A percentile compares a stretch with the other conserved stretches of the same genome.
phyloP scores from a whole-genome alignment of 2,888 invertebrate species.

The Drosophila paranaensis region DNA sequence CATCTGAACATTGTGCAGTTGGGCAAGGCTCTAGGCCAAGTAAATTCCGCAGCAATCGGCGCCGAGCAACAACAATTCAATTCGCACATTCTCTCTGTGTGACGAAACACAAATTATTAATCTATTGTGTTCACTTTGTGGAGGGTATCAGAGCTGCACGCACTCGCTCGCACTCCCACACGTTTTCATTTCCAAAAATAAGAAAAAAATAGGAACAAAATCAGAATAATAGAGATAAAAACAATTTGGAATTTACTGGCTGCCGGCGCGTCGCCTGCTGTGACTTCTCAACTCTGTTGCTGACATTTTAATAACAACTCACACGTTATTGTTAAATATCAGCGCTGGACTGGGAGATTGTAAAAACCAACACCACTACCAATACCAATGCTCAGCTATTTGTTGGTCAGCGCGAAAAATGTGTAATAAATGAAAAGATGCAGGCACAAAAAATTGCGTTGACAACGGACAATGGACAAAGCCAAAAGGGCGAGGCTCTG shows the following conservation, averaged over 20 bases:
- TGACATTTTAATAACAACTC: conserved; percentile 44
- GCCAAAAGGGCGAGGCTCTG: conserved; percentile 10
- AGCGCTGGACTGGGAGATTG: conserved; percentile 9
- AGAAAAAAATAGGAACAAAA: background rate
- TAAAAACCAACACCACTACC: conserved; percentile 11
- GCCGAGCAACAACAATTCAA: background rate
- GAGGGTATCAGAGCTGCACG: background rate
- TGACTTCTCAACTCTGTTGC: conserved; percentile 26
- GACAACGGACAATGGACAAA: conserved; percentile 24
- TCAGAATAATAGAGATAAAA: conserved; percentile 19
- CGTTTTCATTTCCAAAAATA: background rate
- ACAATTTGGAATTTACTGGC: conserved; percentile 17
- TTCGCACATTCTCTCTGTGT: conserved; percentile 5
- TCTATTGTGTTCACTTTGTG: conserved; percentile 21
- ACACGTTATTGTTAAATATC: conserved; percentile 43
- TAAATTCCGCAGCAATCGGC: background rate
- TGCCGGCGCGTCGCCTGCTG: conserved; percentile 18
- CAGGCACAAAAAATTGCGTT: conserved; percentile 18
- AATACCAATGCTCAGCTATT: conserved; percentile 9
- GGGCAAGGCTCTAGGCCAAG: background rate
- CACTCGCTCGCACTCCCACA: background rate
- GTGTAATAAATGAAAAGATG: conserved; percentile 34
- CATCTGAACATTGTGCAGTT: background rate
- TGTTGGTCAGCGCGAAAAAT: conserved; percentile 21
- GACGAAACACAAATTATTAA: conserved; percentile 15